A percentile compares a stretch with the other conserved stretches of the same genome.
Conservation (phyloP, 2,113 vertebrate genomes). For the Mionectes macconnelli region DNA sequence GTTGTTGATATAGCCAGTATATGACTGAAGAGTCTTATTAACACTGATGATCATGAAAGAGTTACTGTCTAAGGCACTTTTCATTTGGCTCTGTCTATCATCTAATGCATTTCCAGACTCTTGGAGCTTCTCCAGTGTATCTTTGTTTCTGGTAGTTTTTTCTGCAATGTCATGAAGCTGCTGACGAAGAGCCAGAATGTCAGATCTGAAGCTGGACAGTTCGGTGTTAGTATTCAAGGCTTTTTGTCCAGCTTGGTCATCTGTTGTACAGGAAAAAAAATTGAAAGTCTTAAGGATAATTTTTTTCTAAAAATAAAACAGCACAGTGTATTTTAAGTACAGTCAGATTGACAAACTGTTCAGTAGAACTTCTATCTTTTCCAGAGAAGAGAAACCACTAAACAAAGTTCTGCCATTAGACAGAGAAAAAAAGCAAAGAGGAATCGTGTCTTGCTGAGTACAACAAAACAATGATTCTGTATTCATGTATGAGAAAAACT, state of each 20-base stretch:
- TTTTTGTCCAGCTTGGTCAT: conserved; percentile 89
- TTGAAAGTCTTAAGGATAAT: not conserved
- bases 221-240: conserved; percentile 89
- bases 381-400: not conserved
- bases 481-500: not conserved
- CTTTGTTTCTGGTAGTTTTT: conserved; percentile 86
- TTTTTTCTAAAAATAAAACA: not conserved
- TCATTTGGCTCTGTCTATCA: conserved; percentile 85
- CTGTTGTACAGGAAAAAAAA: conserved; percentile 66
- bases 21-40: conserved; percentile 88
- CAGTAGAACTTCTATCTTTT: not conserved
- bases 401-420: not conserved
- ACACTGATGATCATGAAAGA: conserved; percentile 82
- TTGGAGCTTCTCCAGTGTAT: conserved; percentile 86
- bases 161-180: conserved; percentile 87
- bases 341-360: not conserved
- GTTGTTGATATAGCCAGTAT: conserved; percentile 80
- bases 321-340: not conserved
- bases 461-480: not conserved
- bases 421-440: not conserved
- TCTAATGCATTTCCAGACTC: conserved; percentile 81
- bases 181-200: conserved; percentile 85
- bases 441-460: not conserved
- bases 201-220: conserved; percentile 88
- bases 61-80: conserved; percentile 83